Evolutionary conservation across 2,888 invertebrate species (phyloP).

Genomic region (Gerris lacustris): DNA sequence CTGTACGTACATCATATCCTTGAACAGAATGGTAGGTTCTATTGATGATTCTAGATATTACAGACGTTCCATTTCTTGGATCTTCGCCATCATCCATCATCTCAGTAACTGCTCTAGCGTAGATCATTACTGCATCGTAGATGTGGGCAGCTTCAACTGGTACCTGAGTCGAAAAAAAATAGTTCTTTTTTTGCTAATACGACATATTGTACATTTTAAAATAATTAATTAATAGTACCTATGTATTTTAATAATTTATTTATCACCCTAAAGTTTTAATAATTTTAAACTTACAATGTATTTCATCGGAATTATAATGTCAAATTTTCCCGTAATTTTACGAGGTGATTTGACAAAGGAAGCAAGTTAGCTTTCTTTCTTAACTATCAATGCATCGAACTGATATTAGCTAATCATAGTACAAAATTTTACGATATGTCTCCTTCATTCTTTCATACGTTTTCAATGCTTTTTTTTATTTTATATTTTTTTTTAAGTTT

Average conservation of each 20-base stretch:
- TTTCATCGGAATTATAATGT: too few relatives aligned
- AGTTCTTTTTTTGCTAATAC: background rate
- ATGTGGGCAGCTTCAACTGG: slow-evolving; percentile 72
- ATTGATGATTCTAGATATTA: slow-evolving; percentile 64
- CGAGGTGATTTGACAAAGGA: too few relatives aligned
- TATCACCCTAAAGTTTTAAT: background rate
- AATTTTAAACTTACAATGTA: too few relatives aligned
- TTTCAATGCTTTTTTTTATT: too few relatives aligned
- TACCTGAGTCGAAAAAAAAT: slow-evolving; percentile 41
- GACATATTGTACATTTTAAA: slow-evolving; percentile 7
- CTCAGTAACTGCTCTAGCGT: slow-evolving; percentile 69
- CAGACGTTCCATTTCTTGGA: slow-evolving; percentile 60
- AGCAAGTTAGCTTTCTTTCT: too few relatives aligned
- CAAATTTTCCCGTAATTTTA: too few relatives aligned
- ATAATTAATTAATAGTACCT: too few relatives aligned
- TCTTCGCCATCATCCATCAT: slow-evolving; percentile 53
- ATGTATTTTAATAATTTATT: slow-evolving; percentile 4
- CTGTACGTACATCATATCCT: slow-evolving; percentile 57
- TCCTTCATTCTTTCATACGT: too few relatives aligned
- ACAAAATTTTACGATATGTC: too few relatives aligned
- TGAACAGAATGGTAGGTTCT: slow-evolving; percentile 63
- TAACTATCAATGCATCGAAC: too few relatives aligned
- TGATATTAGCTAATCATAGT: too few relatives aligned
- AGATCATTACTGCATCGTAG: slow-evolving; percentile 77
- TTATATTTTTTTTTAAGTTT: too few relatives aligned